Evolutionary conservation across 2,888 invertebrate species (phyloP).

Genomic region (Orthonychiurus folsomi): DNA sequence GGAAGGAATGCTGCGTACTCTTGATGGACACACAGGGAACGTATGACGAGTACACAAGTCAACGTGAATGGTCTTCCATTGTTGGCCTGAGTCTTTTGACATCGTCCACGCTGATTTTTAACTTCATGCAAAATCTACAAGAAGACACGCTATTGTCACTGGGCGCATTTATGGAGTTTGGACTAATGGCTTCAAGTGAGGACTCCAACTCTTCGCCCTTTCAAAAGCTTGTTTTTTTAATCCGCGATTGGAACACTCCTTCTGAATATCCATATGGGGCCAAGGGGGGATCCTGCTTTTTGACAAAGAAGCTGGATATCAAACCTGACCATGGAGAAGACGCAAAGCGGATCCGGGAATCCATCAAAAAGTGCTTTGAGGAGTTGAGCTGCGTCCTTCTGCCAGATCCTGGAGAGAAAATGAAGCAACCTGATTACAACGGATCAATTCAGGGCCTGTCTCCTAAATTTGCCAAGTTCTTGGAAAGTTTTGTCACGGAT

Average conservation of each 20-base stretch:
- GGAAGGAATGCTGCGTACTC: conserved; percentile 31
- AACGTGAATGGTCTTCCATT: conserved; percentile 21
- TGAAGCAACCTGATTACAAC: conserved; percentile 7
- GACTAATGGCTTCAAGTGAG: conserved; percentile 14
- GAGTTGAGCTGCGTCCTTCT: conserved; percentile 92
- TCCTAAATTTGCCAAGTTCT: conserved; percentile 11
- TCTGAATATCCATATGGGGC: conserved; percentile 81
- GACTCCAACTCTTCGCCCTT: conserved; percentile 52
- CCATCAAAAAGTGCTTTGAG: conserved; percentile 88
- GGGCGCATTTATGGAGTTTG: conserved; percentile 20
- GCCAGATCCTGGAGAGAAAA: conserved; percentile 79
- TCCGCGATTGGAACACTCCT: conserved; percentile 94
- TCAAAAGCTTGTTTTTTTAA: conserved; percentile 79
- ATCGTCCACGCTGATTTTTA: conserved; percentile 20
- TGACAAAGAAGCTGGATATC: conserved; percentile 74
- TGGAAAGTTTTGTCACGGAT: conserved; percentile 15
- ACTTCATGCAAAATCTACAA: conserved; percentile 17
- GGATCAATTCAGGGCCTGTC: conserved; percentile 18
- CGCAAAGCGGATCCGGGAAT: conserved; percentile 77
- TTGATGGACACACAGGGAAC: conserved; percentile 26
- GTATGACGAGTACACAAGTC: conserved; percentile 18
- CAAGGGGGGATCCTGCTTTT: conserved; percentile 73
- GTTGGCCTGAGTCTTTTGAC: conserved; percentile 20
- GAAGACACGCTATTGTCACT: conserved; percentile 20
- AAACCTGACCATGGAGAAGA: conserved; percentile 83